A percentile compares a stretch with the other conserved stretches of the same genome.
Evolutionary conservation across 1,140 invertebrate genomes (phyloP).

Genomic region (Neodiprion lecontei): DNA sequence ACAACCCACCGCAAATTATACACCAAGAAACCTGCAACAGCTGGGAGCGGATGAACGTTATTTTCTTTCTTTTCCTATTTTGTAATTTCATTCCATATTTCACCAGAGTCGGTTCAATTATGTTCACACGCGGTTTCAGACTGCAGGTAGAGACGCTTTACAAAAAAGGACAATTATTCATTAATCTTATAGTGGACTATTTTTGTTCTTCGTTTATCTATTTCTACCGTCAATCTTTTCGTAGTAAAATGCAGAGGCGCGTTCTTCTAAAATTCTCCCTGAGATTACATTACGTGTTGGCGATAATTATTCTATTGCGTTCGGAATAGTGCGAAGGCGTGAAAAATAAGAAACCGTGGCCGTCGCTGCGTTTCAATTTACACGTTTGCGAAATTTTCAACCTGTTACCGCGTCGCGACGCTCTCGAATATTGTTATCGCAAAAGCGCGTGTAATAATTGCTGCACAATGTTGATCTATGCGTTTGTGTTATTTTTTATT

Average conservation of each 20-base stretch:
- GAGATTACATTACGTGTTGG: not conserved
- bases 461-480: too few species aligned
- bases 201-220: not conserved
- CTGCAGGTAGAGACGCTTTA: too few species aligned
- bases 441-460: too few species aligned
- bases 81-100: too few species aligned
- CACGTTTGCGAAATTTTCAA: not conserved
- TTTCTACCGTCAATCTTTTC: not conserved
- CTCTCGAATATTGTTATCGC: not conserved
- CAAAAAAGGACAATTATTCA: not conserved
- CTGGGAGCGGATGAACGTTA: too few species aligned
- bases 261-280: not conserved
- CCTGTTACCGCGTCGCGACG: not conserved
- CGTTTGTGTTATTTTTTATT: too few species aligned
- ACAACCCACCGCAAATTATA: too few species aligned
- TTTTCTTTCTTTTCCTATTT: too few species aligned
- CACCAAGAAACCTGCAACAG: too few species aligned
- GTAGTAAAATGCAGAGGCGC: not conserved
- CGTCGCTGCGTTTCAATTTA: not conserved
- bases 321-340: not conserved
- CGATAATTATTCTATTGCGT: slow-evolving; percentile 2
- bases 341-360: slow-evolving; percentile 5
- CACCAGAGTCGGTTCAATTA: too few species aligned
- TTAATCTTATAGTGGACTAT: not conserved
- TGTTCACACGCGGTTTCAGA: too few species aligned